Evolutionary conservation across 2,888 invertebrate genomes (phyloP), one percentile per base, ranked within the genome.

Genomic region (Acleris laterana): DNA sequence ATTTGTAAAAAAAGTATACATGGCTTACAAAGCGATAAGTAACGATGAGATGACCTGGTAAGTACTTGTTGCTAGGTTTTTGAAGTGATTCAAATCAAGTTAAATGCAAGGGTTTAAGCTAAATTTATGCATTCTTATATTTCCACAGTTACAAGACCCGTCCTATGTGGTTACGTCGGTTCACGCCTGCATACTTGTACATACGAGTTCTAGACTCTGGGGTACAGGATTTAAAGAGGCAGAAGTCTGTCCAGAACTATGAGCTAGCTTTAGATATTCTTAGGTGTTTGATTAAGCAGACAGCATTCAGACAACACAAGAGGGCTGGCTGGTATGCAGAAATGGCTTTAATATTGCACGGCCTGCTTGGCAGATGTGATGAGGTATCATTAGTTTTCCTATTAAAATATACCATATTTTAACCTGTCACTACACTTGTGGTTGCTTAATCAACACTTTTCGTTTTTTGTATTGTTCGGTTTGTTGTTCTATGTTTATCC

Each of bases 321-420:
- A 86, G 87, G 68, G 91, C 91, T 0, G 77, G 84, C 2, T 94
- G 94, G 95, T 95, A 93, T 78, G 94, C 94, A 28, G 93, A 96
- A 71, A 90, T 95, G 63, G 94, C 95, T 0, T 86, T 96, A 0
- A 94, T 96, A 72, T 82, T 94, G 25, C 94, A 95, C 61, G 93
- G 87, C 68, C 69, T 80, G 63, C 69, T 83, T 61, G 64, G 72
- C 1, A 70, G 62, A 19, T 71, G 79, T 49, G 78, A 88, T 61
- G 75, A 85, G 81, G 92, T 92, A 77, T 19, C 17, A 5, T 16
- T 46, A 38, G 13, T 38, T 38, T 38, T 38, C 38, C 11, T 38
- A 13, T 1, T 13, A 38, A 32, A 32, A 32, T 9, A 32, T 11
- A 32, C 7, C 1, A 1, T 11, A 3, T 11, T 11, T 38, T 38